Evolutionary conservation across 2,113 vertebrate species (phyloP).

Genomic region (Irena cyanogastra): DNA sequence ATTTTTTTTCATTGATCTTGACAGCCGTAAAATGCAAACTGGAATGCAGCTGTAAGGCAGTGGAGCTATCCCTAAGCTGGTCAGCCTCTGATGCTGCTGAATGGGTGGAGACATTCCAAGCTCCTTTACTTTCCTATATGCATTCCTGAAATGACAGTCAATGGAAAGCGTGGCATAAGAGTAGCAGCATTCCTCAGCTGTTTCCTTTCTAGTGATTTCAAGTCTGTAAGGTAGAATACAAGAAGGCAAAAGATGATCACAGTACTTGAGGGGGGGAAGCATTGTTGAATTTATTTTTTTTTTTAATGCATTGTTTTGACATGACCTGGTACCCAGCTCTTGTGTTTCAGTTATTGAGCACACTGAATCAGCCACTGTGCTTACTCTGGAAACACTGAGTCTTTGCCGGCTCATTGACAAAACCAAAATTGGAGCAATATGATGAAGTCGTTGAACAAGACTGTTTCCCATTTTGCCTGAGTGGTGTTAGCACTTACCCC

Average conservation of each 20-base stretch:
- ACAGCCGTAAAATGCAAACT: conserved; percentile 22
- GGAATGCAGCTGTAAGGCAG: background rate
- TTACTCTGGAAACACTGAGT: background rate
- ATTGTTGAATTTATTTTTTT: background rate
- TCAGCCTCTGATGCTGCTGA: conserved; percentile 55
- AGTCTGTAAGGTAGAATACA: background rate
- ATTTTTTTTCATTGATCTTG: conserved; percentile 13
- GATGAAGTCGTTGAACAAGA: background rate
- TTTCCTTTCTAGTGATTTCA: conserved; percentile 73
- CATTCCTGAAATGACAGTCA: conserved; percentile 85
- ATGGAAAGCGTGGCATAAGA: conserved; percentile 82
- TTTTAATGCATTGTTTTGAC: background rate
- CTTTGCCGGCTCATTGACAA: background rate
- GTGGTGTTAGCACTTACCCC: background rate
- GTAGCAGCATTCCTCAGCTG: conserved; percentile 86
- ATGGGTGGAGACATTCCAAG: conserved; percentile 80
- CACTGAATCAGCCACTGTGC: background rate
- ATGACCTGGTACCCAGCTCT: background rate
- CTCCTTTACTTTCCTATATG: conserved; percentile 71
- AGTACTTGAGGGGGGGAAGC: background rate
- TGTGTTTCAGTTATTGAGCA: background rate
- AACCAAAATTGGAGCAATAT: background rate
- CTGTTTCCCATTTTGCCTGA: background rate
- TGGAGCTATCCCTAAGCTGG: background rate
- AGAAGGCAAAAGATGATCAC: background rate